phyloP scores from a whole-genome alignment of 2,888 invertebrate species.

The Drosophila robusta region DNA sequence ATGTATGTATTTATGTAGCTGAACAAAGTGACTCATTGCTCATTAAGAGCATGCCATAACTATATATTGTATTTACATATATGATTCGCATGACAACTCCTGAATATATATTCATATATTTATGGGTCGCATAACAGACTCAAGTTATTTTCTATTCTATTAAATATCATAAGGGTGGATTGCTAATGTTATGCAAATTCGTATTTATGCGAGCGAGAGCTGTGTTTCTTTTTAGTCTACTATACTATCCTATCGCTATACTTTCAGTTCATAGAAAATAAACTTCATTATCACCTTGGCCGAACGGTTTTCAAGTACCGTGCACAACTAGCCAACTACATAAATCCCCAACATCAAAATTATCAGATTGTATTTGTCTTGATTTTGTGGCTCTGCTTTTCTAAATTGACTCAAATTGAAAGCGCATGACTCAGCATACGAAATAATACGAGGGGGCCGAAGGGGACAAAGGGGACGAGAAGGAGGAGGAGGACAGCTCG shows the following conservation, averaged over 20 bases:
- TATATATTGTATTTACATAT: not conserved
- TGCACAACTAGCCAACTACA: constrained; percentile 2
- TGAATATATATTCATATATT: not conserved
- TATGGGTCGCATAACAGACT: not conserved
- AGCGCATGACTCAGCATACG: constrained; percentile 76
- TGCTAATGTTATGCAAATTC: constrained; percentile 3
- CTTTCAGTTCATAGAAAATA: not conserved
- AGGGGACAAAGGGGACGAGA: not conserved
- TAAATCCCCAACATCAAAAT: constrained; percentile 26
- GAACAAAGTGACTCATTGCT: too few species aligned
- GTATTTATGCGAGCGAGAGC: not conserved
- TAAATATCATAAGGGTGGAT: not conserved
- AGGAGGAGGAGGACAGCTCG: not conserved
- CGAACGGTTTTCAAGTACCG: not conserved
- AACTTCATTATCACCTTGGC: constrained; percentile 16
- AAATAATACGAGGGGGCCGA: constrained; percentile 24
- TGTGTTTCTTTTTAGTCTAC: not conserved
- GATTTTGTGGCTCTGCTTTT: constrained; percentile 58
- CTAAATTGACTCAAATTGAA: constrained; percentile 78
- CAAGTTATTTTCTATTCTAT: not conserved
- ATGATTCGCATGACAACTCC: not conserved
- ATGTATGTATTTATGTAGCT: too few species aligned
- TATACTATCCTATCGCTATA: not conserved
- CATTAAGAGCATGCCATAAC: too few species aligned
- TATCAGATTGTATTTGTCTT: constrained; percentile 53